These are phyloP conservation scores for Danionella dracula DNA, from an alignment of 2,797 vertebrate genomes.

Conservation along the genomic window DNA sequence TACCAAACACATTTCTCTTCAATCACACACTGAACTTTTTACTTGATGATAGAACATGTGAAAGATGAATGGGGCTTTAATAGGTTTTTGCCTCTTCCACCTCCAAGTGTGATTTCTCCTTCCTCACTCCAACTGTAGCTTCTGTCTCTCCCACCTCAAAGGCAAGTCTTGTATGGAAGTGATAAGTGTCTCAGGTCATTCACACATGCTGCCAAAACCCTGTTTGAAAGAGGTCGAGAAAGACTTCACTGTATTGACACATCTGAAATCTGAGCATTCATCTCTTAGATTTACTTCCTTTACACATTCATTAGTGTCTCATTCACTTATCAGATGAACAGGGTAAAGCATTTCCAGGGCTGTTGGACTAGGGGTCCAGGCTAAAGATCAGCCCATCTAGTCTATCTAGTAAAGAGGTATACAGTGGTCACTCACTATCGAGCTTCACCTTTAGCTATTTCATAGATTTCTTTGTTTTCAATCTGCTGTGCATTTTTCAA, in stretches of 20 bases:
- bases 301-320: not conserved
- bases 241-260: not conserved
- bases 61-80: not conserved
- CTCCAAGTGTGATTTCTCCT: not conserved
- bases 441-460: too few species aligned
- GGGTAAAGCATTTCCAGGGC: too few species aligned
- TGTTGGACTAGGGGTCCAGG: too few species aligned
- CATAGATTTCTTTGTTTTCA: too few species aligned
- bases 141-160: not conserved
- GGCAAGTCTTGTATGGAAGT: not conserved
- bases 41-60: slow-evolving; percentile 10
- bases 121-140: not conserved
- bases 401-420: too few species aligned
- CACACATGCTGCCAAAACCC: not conserved
- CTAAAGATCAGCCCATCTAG: too few species aligned
- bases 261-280: not conserved
- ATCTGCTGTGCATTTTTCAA: too few species aligned
- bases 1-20: not conserved
- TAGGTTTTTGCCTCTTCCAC: not conserved
- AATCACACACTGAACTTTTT: not conserved
- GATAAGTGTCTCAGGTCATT: not conserved
- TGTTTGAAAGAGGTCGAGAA: slow-evolving; percentile 1
- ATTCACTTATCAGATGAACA: not conserved
- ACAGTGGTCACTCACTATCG: too few species aligned
- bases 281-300: not conserved